A percentile compares a stretch with the other conserved stretches of the same genome.
Conservation (phyloP, 1,140 invertebrate species). For the Holcopasites calliopsidis region DNA sequence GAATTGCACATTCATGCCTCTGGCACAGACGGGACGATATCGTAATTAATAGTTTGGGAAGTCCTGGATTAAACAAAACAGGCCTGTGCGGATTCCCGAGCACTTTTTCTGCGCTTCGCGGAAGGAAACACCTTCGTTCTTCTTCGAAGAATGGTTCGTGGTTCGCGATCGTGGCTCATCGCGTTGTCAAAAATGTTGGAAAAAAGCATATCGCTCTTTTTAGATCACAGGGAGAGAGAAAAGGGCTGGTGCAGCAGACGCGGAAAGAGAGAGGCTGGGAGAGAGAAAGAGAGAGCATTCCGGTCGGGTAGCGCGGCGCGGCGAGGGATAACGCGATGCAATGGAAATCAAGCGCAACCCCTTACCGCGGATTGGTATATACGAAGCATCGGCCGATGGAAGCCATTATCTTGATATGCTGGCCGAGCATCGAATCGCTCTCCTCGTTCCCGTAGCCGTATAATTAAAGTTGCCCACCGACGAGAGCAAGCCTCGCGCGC, state of each 20-base stretch:
- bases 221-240: neutral
- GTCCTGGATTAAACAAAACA: too few relatives aligned
- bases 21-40: too few relatives aligned
- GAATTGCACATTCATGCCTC: too few relatives aligned
- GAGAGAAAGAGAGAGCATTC: slow-evolving; percentile 5
- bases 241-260: neutral
- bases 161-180: neutral
- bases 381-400: slow-evolving; percentile 64
- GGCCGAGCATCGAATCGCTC: slow-evolving; percentile 63
- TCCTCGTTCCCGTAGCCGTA: slow-evolving; percentile 58
- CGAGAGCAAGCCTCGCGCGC: slow-evolving; percentile 16
- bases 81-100: too few relatives aligned
- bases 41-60: too few relatives aligned
- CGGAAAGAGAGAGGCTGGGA: neutral
- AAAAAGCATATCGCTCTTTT: neutral
- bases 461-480: slow-evolving; percentile 61
- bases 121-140: too few relatives aligned
- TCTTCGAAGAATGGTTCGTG: neutral
- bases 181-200: neutral
- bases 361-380: slow-evolving; percentile 64
- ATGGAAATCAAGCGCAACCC: slow-evolving; percentile 70
- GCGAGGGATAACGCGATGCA: slow-evolving; percentile 65
- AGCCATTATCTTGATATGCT: slow-evolving; percentile 67
- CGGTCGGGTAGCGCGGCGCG: slow-evolving; percentile 10
- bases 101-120: too few relatives aligned